phyloP scores from a whole-genome alignment of 2,888 invertebrate species.

The Podotricha telesiphe region DNA sequence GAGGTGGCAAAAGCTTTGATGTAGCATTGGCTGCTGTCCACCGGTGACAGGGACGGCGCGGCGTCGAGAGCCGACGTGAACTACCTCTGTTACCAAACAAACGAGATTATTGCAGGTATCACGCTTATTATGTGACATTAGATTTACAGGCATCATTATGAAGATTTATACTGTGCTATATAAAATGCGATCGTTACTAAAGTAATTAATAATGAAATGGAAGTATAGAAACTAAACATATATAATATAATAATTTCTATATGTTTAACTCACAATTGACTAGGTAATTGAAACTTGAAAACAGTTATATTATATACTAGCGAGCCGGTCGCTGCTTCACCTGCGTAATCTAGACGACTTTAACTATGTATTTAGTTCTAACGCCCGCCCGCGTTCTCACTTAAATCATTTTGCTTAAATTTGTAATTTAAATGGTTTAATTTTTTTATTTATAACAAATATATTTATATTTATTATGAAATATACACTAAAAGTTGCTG shows the following conservation, averaged over 20 bases:
- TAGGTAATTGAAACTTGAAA: not conserved
- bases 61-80: conserved; percentile 43
- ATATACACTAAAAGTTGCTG: no score
- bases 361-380: no score
- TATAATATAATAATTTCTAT: not conserved
- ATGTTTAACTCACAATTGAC: not conserved
- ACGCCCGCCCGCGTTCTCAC: no score
- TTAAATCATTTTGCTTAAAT: no score
- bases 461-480: no score
- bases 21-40: conserved; percentile 68
- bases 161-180: conserved; percentile 24
- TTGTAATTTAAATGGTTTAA: no score
- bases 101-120: conserved; percentile 44
- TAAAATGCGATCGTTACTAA: not conserved
- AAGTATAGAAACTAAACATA: not conserved
- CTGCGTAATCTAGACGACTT: no score
- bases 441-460: no score
- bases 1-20: conserved; percentile 72
- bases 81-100: conserved; percentile 50
- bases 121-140: conserved; percentile 41
- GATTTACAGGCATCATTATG: conserved; percentile 36
- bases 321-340: no score
- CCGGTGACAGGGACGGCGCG: conserved; percentile 51
- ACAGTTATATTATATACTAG: conserved; percentile 9
- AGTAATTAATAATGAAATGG: not conserved